These are phyloP conservation scores for Prionchulus punctatus DNA, from an alignment of 2,888 invertebrate species.

Conservation along the genomic window DNA sequence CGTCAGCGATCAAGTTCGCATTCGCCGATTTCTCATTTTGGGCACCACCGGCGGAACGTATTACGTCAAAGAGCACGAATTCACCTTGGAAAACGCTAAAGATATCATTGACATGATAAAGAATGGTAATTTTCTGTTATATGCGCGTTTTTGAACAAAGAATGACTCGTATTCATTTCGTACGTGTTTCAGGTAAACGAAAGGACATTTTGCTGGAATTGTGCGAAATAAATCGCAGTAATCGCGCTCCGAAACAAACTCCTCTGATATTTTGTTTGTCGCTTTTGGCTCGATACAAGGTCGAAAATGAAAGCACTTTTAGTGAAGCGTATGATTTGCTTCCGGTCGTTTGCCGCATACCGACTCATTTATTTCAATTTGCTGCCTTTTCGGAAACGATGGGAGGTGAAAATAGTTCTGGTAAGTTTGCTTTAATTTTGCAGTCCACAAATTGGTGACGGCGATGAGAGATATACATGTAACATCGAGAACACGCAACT, in stretches of 20 bases:
- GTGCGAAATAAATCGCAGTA: slow-evolving; percentile 26
- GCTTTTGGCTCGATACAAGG: slow-evolving; percentile 42
- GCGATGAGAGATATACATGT: no score
- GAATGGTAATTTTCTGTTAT: slow-evolving; percentile 14
- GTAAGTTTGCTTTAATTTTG: neutral
- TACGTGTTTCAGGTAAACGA: slow-evolving; percentile 24
- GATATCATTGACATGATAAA: slow-evolving; percentile 29
- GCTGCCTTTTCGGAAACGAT: slow-evolving; percentile 44
- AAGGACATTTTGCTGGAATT: slow-evolving; percentile 28
- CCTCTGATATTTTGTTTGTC: slow-evolving; percentile 49
- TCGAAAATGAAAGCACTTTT: slow-evolving; percentile 11
- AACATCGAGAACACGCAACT: no score
- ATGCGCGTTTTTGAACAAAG: no score
- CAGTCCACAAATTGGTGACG: neutral
- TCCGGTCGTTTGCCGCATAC: slow-evolving; percentile 44
- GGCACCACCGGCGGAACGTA: slow-evolving; percentile 31
- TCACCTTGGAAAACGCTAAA: slow-evolving; percentile 29
- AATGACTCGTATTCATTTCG: no score
- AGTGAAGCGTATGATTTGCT: slow-evolving; percentile 40
- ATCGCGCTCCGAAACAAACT: slow-evolving; percentile 31
- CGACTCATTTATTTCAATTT: slow-evolving; percentile 50
- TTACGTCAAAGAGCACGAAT: slow-evolving; percentile 24
- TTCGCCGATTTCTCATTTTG: slow-evolving; percentile 34
- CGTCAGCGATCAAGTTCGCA: slow-evolving; percentile 28
- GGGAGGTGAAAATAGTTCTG: slow-evolving; percentile 19